These are phyloP conservation scores for Polypterus senegalus DNA, from an alignment of 2,113 vertebrate genomes.

Conservation along the genomic window DNA sequence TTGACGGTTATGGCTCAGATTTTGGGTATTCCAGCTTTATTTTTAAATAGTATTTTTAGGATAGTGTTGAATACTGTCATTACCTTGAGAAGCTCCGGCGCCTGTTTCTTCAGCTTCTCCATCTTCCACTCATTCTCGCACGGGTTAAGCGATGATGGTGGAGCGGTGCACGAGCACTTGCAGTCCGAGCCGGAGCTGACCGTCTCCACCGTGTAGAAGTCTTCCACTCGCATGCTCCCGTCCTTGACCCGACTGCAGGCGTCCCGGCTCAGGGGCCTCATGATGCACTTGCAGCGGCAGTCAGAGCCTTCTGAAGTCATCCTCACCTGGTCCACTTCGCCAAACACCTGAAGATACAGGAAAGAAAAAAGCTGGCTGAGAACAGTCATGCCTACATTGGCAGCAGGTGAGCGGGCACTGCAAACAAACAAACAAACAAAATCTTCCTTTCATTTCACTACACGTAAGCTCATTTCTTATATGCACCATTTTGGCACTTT, in stretches of 20 bases:
- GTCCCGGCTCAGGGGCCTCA: conserved; percentile 80
- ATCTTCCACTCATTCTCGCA: conserved; percentile 94
- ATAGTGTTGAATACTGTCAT: not conserved
- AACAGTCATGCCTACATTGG: too few relatives aligned
- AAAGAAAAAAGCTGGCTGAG: not conserved
- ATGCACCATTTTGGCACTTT: too few relatives aligned
- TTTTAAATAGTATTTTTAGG: too few relatives aligned
- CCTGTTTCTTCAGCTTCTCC: conserved; percentile 93
- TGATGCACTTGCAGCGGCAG: conserved; percentile 93
- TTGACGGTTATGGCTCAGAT: too few relatives aligned
- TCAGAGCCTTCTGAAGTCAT: conserved; percentile 90
- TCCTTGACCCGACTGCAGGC: conserved; percentile 68
- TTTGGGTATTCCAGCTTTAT: too few relatives aligned
- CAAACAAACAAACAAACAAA: too few relatives aligned
- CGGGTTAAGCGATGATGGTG: conserved; percentile 87
- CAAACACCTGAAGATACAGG: conserved; percentile 53
- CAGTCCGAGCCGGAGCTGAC: conserved; percentile 86
- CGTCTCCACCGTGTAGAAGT: conserved; percentile 91
- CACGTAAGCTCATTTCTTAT: too few relatives aligned
- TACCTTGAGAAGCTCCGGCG: conserved; percentile 84
- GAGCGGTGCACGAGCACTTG: conserved; percentile 83
- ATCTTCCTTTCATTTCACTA: too few relatives aligned
- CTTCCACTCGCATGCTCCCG: conserved; percentile 65
- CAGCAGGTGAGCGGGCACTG: too few relatives aligned
- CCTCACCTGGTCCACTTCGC: conserved; percentile 73